Percentiles rank a stretch among this genome's conserved stretches.
Conservation (phyloP, 2,113 vertebrate genomes). For the Dasypus novemcinctus region DNA sequence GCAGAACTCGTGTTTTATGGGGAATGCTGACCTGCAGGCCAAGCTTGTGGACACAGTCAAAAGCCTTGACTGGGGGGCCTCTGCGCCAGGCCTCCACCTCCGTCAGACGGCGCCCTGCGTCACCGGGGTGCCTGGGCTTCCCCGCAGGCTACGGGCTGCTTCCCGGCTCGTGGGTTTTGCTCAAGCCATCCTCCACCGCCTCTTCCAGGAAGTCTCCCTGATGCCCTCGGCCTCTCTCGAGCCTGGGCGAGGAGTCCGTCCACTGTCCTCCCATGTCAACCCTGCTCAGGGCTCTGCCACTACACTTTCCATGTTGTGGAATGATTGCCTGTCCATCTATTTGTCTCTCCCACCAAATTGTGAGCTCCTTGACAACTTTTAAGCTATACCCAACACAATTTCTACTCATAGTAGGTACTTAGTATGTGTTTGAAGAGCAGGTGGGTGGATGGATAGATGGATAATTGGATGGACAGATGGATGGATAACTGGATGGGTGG, state of each 20-base stretch:
- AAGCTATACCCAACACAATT: background rate
- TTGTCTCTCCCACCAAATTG: background rate
- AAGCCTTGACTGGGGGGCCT: background rate
- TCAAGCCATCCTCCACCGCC: background rate
- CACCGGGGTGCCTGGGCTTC: background rate
- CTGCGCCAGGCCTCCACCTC: background rate
- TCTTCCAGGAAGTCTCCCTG: background rate
- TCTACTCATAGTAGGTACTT: background rate
- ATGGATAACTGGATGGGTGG: too few species aligned
- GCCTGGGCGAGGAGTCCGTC: background rate
- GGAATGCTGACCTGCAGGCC: background rate
- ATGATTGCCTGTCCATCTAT: background rate
- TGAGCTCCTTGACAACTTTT: background rate
- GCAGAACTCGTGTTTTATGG: background rate
- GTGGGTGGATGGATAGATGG: too few species aligned
- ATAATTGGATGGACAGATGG: too few species aligned
- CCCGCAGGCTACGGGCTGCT: background rate
- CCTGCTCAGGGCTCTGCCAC: background rate
- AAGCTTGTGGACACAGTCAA: too few species aligned
- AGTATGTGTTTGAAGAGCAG: background rate
- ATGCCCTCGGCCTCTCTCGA: too few species aligned
- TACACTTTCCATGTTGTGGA: background rate
- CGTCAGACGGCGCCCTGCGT: background rate
- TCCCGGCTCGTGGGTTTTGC: background rate
- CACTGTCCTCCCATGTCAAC: background rate